Evolutionary conservation across 2,888 invertebrate genomes (phyloP), one percentile per base, ranked within the genome.

Genomic region (Tetragnatha montana): DNA sequence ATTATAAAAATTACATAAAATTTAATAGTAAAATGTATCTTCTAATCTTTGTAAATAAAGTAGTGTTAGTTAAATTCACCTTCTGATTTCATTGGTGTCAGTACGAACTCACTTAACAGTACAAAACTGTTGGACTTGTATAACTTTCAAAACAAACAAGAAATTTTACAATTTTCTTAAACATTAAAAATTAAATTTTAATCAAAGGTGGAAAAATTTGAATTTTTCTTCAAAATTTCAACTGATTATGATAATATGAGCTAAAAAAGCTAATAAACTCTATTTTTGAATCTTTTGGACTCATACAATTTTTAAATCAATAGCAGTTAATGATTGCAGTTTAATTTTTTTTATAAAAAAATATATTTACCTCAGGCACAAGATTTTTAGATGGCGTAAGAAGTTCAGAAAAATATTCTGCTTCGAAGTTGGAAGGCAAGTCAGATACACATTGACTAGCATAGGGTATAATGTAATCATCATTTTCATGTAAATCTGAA

Each of bases 361-460:
- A 17, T 60, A 4, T 60, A 60, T 60, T 60, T 60, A 89, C 89
- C 47, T 84, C 84, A n/a, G 74, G 74, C 19, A 81, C 22, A 21
- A 75, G 17, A 12, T 84, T 70, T 84, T 81, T 75, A 21, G 89
- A 89, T 70, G 81, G 75, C 2, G 84, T 12, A 17, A 83, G 47
- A 19, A 78, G 21, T 8, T 69, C 71, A 47, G 88, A 83, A 17
- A 60, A 60, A 60, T 60, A 60, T 74, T 83, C 74, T 19, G 68
- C 17, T 21, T 79, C 49, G 10, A 50, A 78, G 50, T 79, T 68
- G 6, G 78, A 87, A 50, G 81, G 75, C 10, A 80, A 80, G 50
- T 89, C 89, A n/a, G 84, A 81, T 3, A 85, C n/a, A 10, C 84
- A 89, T 2, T 81, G 74, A 19, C 89, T 89, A 8, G 49, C 21